phyloP scores from a whole-genome alignment of 2,797 vertebrate species.

The Pampus argenteus region DNA sequence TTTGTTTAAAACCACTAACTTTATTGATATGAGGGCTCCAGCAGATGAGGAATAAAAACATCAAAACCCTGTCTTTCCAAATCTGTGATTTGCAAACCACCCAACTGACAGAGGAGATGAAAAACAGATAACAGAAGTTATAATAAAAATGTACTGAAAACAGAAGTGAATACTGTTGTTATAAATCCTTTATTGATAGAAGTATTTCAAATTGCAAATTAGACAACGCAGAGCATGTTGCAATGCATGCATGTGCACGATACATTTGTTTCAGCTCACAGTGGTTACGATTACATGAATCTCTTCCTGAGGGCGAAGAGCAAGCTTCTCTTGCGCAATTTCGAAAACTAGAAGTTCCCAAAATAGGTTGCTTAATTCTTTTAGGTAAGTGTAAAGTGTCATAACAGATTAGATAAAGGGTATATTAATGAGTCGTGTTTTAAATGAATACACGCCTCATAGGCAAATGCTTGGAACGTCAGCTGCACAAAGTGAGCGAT shows the following conservation, averaged over 20 bases:
- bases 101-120: not conserved
- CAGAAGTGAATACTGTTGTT: slow-evolving; percentile 23
- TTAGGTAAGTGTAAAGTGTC: slow-evolving; percentile 20
- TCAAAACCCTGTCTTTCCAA: not conserved
- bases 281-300: slow-evolving; percentile 37
- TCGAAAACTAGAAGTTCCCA: slow-evolving; percentile 13
- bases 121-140: not conserved
- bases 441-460: slow-evolving; percentile 19
- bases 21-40: not conserved
- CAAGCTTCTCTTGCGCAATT: slow-evolving; percentile 19
- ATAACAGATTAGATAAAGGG: slow-evolving; percentile 40
- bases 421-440: slow-evolving; percentile 46
- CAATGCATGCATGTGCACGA: slow-evolving; percentile 32
- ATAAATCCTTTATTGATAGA: slow-evolving; percentile 66
- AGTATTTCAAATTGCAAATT: slow-evolving; percentile 50
- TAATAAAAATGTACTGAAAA: slow-evolving; percentile 9
- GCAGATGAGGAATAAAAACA: not conserved
- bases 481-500: slow-evolving; percentile 37
- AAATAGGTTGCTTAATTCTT: slow-evolving; percentile 13
- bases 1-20: not conserved
- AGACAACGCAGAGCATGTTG: slow-evolving; percentile 36
- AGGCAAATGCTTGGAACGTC: not conserved
- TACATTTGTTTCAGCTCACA: slow-evolving; percentile 49
- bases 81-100: not conserved
- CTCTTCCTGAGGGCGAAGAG: slow-evolving; percentile 35